Percentiles rank a stretch among this genome's conserved stretches.
Conservation (phyloP, 2,797 vertebrate genomes). For the Helostoma temminkii region DNA sequence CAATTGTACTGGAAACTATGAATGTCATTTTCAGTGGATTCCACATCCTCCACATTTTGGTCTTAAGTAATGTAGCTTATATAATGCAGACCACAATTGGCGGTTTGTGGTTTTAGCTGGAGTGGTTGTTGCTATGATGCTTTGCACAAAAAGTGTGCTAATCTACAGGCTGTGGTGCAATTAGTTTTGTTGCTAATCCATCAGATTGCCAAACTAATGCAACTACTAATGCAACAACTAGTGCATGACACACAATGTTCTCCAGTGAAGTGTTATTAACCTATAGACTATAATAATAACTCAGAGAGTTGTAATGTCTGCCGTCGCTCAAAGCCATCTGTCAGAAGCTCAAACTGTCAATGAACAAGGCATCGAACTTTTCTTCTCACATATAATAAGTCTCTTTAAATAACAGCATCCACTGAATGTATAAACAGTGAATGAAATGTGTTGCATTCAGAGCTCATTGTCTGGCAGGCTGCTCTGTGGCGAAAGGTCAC, state of each 20-base stretch:
- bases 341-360: not conserved
- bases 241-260: too few species aligned
- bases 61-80: not conserved
- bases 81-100: not conserved
- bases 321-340: too few species aligned
- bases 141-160: too few species aligned
- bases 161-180: too few species aligned
- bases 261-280: too few species aligned
- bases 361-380: not conserved
- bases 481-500: conserved; percentile 25
- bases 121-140: too few species aligned
- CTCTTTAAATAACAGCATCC: not conserved
- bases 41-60: not conserved
- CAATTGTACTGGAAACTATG: not conserved
- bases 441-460: conserved; percentile 1
- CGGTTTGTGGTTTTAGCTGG: too few species aligned
- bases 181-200: too few species aligned
- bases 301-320: too few species aligned
- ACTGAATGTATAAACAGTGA: conserved; percentile 2
- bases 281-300: too few species aligned
- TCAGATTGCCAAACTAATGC: too few species aligned
- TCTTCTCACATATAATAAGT: not conserved
- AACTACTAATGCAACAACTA: too few species aligned
- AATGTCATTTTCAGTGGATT: not conserved
- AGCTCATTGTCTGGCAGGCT: conserved; percentile 21